Conservation (phyloP, 2,797 vertebrate species). For the Tapera naevia region DNA sequence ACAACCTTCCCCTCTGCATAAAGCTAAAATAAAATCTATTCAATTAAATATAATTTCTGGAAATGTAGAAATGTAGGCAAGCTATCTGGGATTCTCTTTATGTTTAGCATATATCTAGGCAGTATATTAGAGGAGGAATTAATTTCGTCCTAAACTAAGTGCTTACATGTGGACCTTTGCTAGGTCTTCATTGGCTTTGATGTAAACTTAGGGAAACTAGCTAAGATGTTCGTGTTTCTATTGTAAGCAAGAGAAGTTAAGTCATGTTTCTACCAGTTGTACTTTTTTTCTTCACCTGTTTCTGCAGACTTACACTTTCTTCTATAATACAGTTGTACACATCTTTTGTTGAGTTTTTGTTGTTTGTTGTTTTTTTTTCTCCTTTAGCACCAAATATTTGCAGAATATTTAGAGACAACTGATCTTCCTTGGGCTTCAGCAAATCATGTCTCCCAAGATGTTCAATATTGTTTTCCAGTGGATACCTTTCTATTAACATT, state of each 20-base stretch:
- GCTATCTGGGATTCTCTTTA: neutral
- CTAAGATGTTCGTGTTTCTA: neutral
- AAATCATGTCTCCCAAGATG: neutral
- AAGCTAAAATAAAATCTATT: constrained; percentile 9
- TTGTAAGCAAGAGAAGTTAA: neutral
- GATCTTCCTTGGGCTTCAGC: neutral
- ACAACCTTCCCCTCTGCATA: neutral
- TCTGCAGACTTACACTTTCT: neutral
- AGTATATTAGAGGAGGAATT: neutral
- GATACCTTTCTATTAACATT: neutral
- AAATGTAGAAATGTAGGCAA: neutral
- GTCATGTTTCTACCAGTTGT: neutral
- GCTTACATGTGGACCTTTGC: neutral
- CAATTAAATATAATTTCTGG: neutral
- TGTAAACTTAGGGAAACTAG: neutral
- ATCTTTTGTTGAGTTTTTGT: neutral
- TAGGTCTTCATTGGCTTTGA: neutral
- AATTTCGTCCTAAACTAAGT: neutral
- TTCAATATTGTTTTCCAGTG: neutral
- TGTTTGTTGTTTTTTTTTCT: neutral
- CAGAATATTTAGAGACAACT: neutral
- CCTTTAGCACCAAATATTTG: neutral
- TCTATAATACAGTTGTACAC: neutral
- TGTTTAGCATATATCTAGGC: neutral
- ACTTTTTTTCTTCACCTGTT: neutral